These are phyloP conservation scores for Coluber constrictor DNA, from an alignment of 2,797 vertebrate genomes.

Conservation along the genomic window DNA sequence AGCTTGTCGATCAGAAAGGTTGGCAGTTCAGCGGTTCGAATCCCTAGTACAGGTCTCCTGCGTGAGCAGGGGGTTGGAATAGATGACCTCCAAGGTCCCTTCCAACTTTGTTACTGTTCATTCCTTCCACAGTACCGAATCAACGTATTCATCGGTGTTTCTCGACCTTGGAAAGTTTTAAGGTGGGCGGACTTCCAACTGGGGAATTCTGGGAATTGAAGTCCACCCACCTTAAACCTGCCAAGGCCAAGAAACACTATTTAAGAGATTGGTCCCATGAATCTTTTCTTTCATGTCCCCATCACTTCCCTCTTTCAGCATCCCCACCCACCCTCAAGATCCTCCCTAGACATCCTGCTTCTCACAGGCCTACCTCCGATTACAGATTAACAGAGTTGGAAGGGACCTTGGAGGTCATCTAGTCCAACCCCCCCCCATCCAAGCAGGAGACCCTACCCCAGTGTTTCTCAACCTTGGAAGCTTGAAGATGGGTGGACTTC, in stretches of 20 bases:
- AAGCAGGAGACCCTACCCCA: too few relatives aligned
- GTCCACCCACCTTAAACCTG: neutral
- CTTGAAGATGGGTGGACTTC: too few relatives aligned
- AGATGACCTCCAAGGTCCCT: too few relatives aligned
- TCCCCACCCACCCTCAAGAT: neutral
- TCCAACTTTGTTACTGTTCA: too few relatives aligned
- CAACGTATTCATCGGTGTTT: neutral
- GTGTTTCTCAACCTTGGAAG: too few relatives aligned
- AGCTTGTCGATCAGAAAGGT: too few relatives aligned
- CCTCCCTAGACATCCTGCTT: neutral
- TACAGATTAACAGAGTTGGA: too few relatives aligned
- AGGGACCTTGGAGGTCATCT: too few relatives aligned
- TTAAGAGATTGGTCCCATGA: neutral
- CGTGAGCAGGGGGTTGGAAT: too few relatives aligned
- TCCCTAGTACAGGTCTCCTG: too few relatives aligned
- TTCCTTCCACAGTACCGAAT: neutral
- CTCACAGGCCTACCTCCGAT: neutral
- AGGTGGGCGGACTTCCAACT: neutral
- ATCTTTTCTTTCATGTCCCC: neutral
- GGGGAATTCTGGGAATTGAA: neutral
- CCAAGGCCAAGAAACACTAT: neutral
- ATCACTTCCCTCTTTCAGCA: neutral
- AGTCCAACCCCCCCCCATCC: too few relatives aligned
- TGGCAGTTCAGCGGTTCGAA: too few relatives aligned
- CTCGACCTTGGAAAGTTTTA: neutral